These are phyloP conservation scores for Trimorus sp. DNA, from an alignment of 2,888 invertebrate species.

Conservation along the genomic window DNA sequence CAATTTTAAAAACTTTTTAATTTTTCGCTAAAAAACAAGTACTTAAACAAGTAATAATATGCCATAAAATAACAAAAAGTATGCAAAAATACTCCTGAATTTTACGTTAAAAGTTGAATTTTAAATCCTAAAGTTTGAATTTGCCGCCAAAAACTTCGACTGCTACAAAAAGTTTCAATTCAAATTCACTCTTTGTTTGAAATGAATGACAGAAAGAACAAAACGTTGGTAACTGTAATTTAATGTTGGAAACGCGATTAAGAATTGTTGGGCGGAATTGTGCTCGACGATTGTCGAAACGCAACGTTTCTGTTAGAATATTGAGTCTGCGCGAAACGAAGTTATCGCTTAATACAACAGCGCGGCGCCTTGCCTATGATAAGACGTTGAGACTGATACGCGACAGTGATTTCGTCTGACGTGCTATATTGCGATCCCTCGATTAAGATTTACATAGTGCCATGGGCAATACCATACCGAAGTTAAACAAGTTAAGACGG, in stretches of 20 bases:
- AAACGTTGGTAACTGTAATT: not conserved
- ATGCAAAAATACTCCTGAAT: too few relatives aligned
- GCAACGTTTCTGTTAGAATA: slow-evolving; percentile 8
- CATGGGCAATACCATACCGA: slow-evolving; percentile 42
- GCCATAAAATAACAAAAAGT: too few relatives aligned
- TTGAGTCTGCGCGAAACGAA: slow-evolving; percentile 26
- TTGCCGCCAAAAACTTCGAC: too few relatives aligned
- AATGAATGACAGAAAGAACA: too few relatives aligned
- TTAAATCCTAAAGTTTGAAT: too few relatives aligned
- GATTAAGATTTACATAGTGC: slow-evolving; percentile 52
- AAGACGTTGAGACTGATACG: slow-evolving; percentile 43
- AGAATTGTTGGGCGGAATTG: not conserved
- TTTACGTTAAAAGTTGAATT: too few relatives aligned
- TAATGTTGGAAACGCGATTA: not conserved
- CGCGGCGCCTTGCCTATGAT: slow-evolving; percentile 33
- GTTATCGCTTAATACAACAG: slow-evolving; percentile 35
- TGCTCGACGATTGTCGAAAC: not conserved
- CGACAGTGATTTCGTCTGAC: slow-evolving; percentile 45
- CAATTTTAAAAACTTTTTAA: too few relatives aligned
- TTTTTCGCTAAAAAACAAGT: too few relatives aligned
- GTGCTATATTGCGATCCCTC: slow-evolving; percentile 30
- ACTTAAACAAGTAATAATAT: too few relatives aligned
- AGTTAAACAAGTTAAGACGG: slow-evolving; percentile 30
- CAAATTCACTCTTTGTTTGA: too few relatives aligned
- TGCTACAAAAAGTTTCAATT: too few relatives aligned